A percentile compares a stretch with the other conserved stretches of the same genome.
These are phyloP conservation scores for Volucella inflata DNA, from an alignment of 2,888 invertebrate species.

Conservation along the genomic window DNA sequence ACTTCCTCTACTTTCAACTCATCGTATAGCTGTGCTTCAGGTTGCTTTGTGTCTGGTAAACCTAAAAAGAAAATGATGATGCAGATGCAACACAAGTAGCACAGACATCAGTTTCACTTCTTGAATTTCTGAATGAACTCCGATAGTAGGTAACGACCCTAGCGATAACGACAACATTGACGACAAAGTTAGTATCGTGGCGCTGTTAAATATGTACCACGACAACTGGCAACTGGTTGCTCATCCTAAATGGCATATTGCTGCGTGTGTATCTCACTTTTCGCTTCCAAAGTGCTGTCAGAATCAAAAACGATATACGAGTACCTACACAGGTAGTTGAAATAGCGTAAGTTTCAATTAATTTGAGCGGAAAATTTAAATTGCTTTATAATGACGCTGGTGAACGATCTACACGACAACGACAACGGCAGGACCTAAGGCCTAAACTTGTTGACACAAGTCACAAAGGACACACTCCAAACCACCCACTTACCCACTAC, in stretches of 20 bases:
- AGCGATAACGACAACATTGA: no score
- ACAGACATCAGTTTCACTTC: constrained; percentile 24
- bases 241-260: constrained; percentile 4
- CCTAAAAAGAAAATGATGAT: constrained; percentile 16
- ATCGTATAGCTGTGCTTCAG: constrained; percentile 1
- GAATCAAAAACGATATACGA: constrained; percentile 58
- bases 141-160: constrained; percentile 44
- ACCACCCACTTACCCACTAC: not conserved
- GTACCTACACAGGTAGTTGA: constrained; percentile 55
- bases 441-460: constrained; percentile 36
- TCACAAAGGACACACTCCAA: constrained; percentile 26
- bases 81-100: constrained; percentile 12
- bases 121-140: constrained; percentile 51
- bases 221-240: not conserved
- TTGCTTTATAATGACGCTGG: constrained; percentile 69
- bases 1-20: not conserved
- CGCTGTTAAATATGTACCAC: not conserved
- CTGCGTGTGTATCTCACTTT: constrained; percentile 42
- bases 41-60: constrained; percentile 61
- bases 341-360: constrained; percentile 70
- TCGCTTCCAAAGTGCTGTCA: constrained; percentile 60
- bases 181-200: constrained; percentile 44
- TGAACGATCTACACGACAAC: constrained; percentile 4
- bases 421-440: constrained; percentile 29
- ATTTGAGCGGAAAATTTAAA: constrained; percentile 73